Evolutionary conservation across 2,113 vertebrate species (phyloP).

Genomic region (Anoplopoma fimbria): DNA sequence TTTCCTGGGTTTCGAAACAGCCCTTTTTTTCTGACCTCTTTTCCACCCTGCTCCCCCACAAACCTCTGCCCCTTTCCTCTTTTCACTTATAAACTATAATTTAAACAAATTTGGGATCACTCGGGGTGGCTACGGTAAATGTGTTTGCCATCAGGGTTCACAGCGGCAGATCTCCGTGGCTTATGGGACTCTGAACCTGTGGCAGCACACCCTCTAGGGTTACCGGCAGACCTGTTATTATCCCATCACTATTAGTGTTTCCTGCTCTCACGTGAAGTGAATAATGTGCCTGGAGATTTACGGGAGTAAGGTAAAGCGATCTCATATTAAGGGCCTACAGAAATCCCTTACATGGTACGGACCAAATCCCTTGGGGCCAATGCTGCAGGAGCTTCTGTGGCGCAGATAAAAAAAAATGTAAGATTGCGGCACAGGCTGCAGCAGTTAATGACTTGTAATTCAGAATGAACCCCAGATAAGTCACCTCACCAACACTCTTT

Average conservation of each 20-base stretch:
- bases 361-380: slow-evolving; percentile 16
- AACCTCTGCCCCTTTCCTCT: slow-evolving; percentile 43
- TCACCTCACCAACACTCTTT: neutral
- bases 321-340: slow-evolving; percentile 33
- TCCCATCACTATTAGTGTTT: slow-evolving; percentile 65
- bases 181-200: slow-evolving; percentile 62
- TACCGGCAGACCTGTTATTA: slow-evolving; percentile 66
- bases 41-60: slow-evolving; percentile 42
- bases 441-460: slow-evolving; percentile 38
- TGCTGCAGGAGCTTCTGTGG: slow-evolving; percentile 30
- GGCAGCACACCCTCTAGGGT: slow-evolving; percentile 69
- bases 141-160: slow-evolving; percentile 75
- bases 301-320: slow-evolving; percentile 57
- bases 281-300: slow-evolving; percentile 67
- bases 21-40: slow-evolving; percentile 52
- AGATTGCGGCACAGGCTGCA: slow-evolving; percentile 20
- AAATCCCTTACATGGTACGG: neutral
- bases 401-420: slow-evolving; percentile 19
- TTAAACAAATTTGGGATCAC: slow-evolving; percentile 78
- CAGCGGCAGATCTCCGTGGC: slow-evolving; percentile 47
- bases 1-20: slow-evolving; percentile 81
- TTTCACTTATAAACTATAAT: slow-evolving; percentile 66
- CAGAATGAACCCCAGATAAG: neutral
- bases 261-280: slow-evolving; percentile 64
- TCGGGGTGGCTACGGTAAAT: slow-evolving; percentile 68